Base-by-base conservation (phyloP, 1,140 invertebrate species). In the Psilanteris sp. region DNA sequence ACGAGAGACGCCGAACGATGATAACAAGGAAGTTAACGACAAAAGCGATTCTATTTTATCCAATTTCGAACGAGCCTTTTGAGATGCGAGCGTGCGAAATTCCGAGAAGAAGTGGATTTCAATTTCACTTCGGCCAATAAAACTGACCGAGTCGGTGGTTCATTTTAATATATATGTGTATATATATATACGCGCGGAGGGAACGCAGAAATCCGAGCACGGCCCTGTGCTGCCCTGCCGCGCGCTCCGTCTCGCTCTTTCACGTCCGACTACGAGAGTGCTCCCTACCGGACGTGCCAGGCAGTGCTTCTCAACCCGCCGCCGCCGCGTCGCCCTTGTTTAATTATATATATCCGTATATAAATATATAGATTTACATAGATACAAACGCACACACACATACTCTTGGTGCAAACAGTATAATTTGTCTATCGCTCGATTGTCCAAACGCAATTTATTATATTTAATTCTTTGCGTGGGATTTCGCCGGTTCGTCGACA, bases 241-340 rank as follows among this genome's bases (percentile, higher is more conserved):
- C 55, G 57, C 72, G 18, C 24, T 77, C 50, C 36, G 36, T 50
- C 59, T 78, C 68, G 48, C 54, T 75, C 67, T 55, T 46, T 66
- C 66, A 14, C 64, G 41, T 67, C 43, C 11, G 36, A 43, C 14
- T 14, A 46, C 26, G 48, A 55, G 37, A 50, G 32, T 22, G 1
- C 20, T 77, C 62, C 77, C 64, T 75, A 79, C 82, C 82, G 82
- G 82, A 84, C 82, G 81, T 84, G 55, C 77, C 73, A 74, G 27
- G 16, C 71, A 81, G 81, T 44, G 81, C 55, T 79, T 66, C 81
- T 81, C 79, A 84, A 64, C 66, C 64, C 11, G 26, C 16, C n/a
- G n/a, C n/a, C n/a, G n/a, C n/a, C n/a, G n/a, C n/a, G n/a, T n/a
- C n/a, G n/a, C n/a, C n/a, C n/a, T n/a, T n/a, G n/a, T n/a, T n/a